Percentiles rank a stretch among this genome's conserved stretches.
Evolutionary conservation across 2,888 invertebrate species (phyloP).

Genomic region (Congeria kusceri): DNA sequence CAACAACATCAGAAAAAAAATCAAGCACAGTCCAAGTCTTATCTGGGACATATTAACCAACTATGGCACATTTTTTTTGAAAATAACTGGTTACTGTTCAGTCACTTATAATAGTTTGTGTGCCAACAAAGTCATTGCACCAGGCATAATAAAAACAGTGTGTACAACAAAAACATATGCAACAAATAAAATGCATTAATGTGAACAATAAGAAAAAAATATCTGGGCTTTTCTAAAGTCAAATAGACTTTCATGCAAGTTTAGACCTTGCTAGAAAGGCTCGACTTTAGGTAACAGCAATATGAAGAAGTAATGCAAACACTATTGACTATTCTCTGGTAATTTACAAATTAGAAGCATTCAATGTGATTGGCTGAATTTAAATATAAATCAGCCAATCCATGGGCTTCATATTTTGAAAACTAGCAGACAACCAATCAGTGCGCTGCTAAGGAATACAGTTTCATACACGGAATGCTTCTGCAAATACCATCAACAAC

Average conservation of each 20-base stretch:
- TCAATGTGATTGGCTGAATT: constrained; percentile 20
- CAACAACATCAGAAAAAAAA: constrained; percentile 6
- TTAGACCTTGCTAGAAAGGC: no score
- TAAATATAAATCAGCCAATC: constrained; percentile 29
- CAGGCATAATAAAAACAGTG: constrained; percentile 69
- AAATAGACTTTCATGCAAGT: neutral
- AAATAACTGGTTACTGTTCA: neutral
- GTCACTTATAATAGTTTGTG: constrained; percentile 44
- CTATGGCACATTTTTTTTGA: constrained; percentile 32
- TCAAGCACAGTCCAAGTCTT: constrained; percentile 9
- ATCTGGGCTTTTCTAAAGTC: constrained; percentile 7
- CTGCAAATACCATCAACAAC: constrained; percentile 29
- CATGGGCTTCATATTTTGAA: constrained; percentile 2
- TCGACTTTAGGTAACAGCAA: constrained; percentile 7
- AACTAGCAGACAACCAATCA: constrained; percentile 37
- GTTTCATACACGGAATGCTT: constrained; percentile 52
- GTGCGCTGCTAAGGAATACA: constrained; percentile 48
- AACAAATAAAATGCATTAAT: constrained; percentile 61
- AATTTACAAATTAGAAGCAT: constrained; percentile 15
- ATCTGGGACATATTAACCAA: constrained; percentile 12
- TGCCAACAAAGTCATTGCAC: constrained; percentile 72
- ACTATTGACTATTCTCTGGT: constrained; percentile 19
- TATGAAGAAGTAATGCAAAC: constrained; percentile 39
- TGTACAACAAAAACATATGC: constrained; percentile 64
- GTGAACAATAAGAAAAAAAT: neutral